Percentiles rank a stretch among this genome's conserved stretches.
These are phyloP conservation scores for Saccostrea echinata DNA, from an alignment of 1,140 invertebrate genomes.

Conservation along the genomic window DNA sequence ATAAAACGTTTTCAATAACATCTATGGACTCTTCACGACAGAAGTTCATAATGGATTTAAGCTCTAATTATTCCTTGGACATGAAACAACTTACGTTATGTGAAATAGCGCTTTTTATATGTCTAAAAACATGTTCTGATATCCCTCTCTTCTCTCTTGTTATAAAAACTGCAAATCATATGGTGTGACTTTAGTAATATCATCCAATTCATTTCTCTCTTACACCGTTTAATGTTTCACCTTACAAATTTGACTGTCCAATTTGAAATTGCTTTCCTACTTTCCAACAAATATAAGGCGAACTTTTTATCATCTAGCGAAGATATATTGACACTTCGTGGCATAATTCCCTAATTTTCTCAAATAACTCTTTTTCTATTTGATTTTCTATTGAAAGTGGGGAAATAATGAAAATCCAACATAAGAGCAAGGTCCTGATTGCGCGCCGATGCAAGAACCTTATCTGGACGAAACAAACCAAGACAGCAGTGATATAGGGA, in stretches of 20 bases:
- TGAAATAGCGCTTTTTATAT: too few species aligned
- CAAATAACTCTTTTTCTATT: conserved; percentile 8
- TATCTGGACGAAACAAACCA: conserved; percentile 31
- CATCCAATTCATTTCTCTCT: neutral
- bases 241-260: conserved; percentile 23
- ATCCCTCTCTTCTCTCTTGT: too few species aligned
- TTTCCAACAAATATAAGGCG: conserved; percentile 4
- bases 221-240: neutral
- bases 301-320: neutral
- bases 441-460: neutral
- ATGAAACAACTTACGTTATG: too few species aligned
- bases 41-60: too few species aligned
- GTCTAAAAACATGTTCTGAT: too few species aligned
- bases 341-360: conserved; percentile 18
- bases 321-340: conserved; percentile 16
- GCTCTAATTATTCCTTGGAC: too few species aligned
- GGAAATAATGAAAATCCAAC: conserved; percentile 25
- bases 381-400: conserved; percentile 12
- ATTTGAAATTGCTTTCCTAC: conserved; percentile 4
- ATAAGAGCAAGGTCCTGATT: conserved; percentile 1
- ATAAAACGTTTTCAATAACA: too few species aligned
- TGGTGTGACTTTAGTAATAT: neutral
- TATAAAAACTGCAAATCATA: neutral
- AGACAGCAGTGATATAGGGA: neutral
- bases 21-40: too few species aligned